Base-by-base conservation (phyloP, 2,888 invertebrate species). In the Dynastes grantii region DNA sequence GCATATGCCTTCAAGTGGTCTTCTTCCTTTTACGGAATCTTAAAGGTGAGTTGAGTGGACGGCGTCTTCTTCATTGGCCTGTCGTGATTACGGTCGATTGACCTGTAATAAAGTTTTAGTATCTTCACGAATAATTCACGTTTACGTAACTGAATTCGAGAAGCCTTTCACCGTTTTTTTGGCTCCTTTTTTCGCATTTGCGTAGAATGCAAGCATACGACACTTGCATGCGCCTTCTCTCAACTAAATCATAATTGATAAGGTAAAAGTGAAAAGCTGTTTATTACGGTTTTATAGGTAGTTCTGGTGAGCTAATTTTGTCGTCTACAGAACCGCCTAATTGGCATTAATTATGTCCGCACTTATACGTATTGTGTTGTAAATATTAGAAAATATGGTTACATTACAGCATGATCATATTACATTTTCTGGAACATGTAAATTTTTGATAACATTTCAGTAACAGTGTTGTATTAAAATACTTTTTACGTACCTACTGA, bases 81-180 rank as follows among this genome's bases (percentile, higher is more conserved):
- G 51, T 51, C 68, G 51, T 68, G 49, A 68, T 68, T 49, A 51
- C 22, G 13, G 68, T 51, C 37, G 73, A 27, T 40, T 58, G 73
- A 58, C 73, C 61, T 11, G 61, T n/a, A 75, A 61, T 75, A 61
- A 61, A 61, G 27, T 27, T 58, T 75, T 63, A 75, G 40, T 75
- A 61, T 55, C 49, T 45, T 61, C 29, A 45, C 40, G 45, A 63
- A 27, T 61, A 49, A 75, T 63, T 75, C 37, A 11, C 45, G 13
- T 75, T 75, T 75, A 75, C 49, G 73, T 75, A 75, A 75, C 27
- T 45, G 32, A 22, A 22, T 6, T 32, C 40, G 58, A 73, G 58
- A 58, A 3, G 61, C 73, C 73, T 75, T 75, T 75, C 73, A 75
- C 73, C 11, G 11, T n/a, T 45, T 63, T 75, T 75, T 61, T 45